Conservation (phyloP, 2,888 invertebrate species). For the Exephanes ischioxanthus region DNA sequence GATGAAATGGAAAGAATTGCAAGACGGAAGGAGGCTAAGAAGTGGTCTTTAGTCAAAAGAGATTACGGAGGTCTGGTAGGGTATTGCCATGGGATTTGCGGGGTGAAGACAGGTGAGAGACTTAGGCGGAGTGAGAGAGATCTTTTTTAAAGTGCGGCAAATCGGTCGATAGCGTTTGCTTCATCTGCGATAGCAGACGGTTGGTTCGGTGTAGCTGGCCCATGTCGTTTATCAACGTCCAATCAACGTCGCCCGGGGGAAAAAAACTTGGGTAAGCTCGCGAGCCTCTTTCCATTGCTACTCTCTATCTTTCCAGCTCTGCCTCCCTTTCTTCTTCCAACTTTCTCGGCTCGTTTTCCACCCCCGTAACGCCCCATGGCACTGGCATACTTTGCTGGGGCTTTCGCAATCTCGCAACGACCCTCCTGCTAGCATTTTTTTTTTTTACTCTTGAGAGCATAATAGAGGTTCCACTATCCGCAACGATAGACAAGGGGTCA, state of each 20-base stretch:
- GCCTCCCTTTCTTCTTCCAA: constrained; percentile 3
- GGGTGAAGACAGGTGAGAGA: constrained; percentile 52
- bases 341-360: constrained; percentile 36
- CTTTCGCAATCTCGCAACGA: constrained; percentile 18
- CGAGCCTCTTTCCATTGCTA: constrained; percentile 57
- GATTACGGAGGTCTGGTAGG: constrained; percentile 48
- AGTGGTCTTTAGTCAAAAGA: constrained; percentile 63
- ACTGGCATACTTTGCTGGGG: not conserved
- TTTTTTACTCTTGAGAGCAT: constrained; percentile 33
- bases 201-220: constrained; percentile 67
- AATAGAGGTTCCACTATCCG: constrained; percentile 11
- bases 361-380: constrained; percentile 31
- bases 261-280: constrained; percentile 58
- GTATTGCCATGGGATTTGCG: constrained; percentile 25
- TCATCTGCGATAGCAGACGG: constrained; percentile 75
- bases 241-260: constrained; percentile 77
- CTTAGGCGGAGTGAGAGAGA: constrained; percentile 34
- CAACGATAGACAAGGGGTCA: constrained; percentile 25
- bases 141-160: constrained; percentile 66
- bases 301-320: constrained; percentile 16
- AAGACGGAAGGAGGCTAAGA: constrained; percentile 29
- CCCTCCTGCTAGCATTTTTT: constrained; percentile 11
- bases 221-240: constrained; percentile 82
- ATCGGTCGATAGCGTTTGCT: constrained; percentile 79
- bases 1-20: constrained; percentile 19